Evolutionary conservation across 2,113 vertebrate species (phyloP).

Genomic region (Erythrolamprus reginae): DNA sequence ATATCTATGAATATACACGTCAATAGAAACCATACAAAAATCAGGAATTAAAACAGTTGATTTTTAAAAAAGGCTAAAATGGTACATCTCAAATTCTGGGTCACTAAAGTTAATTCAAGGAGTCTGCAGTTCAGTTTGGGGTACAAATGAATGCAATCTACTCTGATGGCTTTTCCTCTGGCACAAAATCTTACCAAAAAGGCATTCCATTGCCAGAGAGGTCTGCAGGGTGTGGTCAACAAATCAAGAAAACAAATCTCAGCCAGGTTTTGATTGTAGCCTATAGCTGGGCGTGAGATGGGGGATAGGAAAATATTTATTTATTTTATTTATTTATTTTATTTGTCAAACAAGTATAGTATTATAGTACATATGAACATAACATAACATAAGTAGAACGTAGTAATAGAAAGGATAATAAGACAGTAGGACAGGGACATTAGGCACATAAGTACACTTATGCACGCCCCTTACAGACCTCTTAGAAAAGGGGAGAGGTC

Average conservation of each 20-base stretch:
- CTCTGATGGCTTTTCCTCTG: background rate
- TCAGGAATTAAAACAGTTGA: background rate
- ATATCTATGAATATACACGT: background rate
- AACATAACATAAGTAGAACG: too few species aligned
- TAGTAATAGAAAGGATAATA: too few species aligned
- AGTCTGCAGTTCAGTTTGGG: background rate
- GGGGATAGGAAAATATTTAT: background rate
- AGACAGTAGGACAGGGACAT: too few species aligned
- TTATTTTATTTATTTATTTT: too few species aligned
- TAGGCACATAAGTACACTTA: too few species aligned
- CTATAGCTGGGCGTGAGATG: background rate
- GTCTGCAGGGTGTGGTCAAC: background rate
- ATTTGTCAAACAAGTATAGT: too few species aligned
- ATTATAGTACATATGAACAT: too few species aligned
- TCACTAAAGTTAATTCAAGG: background rate
- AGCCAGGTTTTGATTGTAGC: background rate
- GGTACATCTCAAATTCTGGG: background rate
- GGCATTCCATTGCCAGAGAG: background rate
- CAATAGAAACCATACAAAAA: background rate
- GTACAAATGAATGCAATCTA: background rate
- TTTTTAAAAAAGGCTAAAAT: background rate
- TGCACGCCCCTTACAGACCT: too few species aligned
- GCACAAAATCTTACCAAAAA: background rate
- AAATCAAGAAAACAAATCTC: background rate
- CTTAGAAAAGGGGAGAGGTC: too few species aligned